Evolutionary conservation across 2,113 vertebrate genomes (phyloP).

Genomic region (Gobius niger): DNA sequence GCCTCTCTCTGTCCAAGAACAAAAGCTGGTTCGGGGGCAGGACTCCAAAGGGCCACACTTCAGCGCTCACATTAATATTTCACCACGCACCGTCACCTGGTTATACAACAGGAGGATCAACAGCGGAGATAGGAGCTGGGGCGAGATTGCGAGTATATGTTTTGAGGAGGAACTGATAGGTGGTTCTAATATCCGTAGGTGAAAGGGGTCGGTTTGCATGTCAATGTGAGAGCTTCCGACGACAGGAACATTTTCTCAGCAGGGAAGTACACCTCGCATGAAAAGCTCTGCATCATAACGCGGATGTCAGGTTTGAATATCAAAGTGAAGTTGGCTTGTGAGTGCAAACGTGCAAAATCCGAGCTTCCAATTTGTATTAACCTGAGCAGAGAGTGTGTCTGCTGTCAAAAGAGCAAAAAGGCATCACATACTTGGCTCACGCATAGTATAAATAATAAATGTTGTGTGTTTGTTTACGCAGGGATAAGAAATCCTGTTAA

Average conservation of each 20-base stretch:
- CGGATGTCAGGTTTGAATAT: slow-evolving; percentile 59
- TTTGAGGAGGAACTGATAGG: slow-evolving; percentile 44
- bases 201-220: slow-evolving; percentile 40
- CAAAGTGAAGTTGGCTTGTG: slow-evolving; percentile 19
- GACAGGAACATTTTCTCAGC: slow-evolving; percentile 45
- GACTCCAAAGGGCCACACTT: slow-evolving; percentile 61
- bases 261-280: slow-evolving; percentile 32
- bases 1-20: slow-evolving; percentile 43
- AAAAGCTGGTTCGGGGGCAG: slow-evolving; percentile 55
- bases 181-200: slow-evolving; percentile 64
- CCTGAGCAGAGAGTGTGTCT: slow-evolving; percentile 13
- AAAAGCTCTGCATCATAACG: slow-evolving; percentile 24
- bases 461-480: neutral
- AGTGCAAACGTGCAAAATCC: slow-evolving; percentile 29
- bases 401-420: slow-evolving; percentile 12
- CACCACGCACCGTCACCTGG: slow-evolving; percentile 37
- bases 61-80: slow-evolving; percentile 65
- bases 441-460: slow-evolving; percentile 14
- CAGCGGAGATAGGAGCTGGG: slow-evolving; percentile 2
- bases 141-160: slow-evolving; percentile 36
- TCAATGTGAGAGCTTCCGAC: slow-evolving; percentile 27
- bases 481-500: neutral
- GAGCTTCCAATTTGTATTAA: slow-evolving; percentile 26
- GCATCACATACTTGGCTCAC: slow-evolving; percentile 13
- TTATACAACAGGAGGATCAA: slow-evolving; percentile 13